Evolutionary conservation across 2,888 invertebrate species (phyloP), one percentile per base, ranked within the genome.

Genomic region (Eucera pruinosa): DNA sequence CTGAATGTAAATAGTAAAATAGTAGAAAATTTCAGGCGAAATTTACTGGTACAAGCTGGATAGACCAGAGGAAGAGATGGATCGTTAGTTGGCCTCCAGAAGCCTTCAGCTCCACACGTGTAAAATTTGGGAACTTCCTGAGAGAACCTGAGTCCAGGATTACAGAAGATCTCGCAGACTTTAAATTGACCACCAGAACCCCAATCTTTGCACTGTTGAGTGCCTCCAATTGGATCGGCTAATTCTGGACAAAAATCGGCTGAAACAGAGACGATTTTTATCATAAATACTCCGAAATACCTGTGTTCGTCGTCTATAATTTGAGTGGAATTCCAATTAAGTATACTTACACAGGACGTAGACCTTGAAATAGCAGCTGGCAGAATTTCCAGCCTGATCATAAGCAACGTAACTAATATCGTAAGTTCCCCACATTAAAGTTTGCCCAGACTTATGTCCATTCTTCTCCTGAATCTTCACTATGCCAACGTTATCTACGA

Each of bases 91-190:
- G 98, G 98, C 85, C 98, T 94, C 99, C 99, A 99, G 93, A 98
- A 97, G 47, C 99, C 99, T 95, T 99, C 98, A 65, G 97, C 97
- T n/a, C 98, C 98, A 90, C 99, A 99, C 0, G 98, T 98, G 92
- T 98, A 99, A 94, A 99, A 99, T 84, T 97, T 96, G 0, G 99
- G 98, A n/a, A 98, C 97, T 69, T 96, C 95, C 90, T 97, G 97
- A 0, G 98, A 98, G 94, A 99, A 99, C 83, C 96, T 94, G 6
- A 97, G 93, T n/a, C 97, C 97, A 70, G 95, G 93, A 84, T 97
- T 96, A 88, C 98, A 98, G 57, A 95, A 94, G 75, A 98, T 98
- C 92, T 98, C 97, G 91, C 98, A 99, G 1, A 98, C 97, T 93
- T 98, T 98, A 93, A 98, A 98, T 90, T 98, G 97, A 48, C 98